phyloP scores from a whole-genome alignment of 2,888 invertebrate genomes.

The Hirtodrosophila trivittata region DNA sequence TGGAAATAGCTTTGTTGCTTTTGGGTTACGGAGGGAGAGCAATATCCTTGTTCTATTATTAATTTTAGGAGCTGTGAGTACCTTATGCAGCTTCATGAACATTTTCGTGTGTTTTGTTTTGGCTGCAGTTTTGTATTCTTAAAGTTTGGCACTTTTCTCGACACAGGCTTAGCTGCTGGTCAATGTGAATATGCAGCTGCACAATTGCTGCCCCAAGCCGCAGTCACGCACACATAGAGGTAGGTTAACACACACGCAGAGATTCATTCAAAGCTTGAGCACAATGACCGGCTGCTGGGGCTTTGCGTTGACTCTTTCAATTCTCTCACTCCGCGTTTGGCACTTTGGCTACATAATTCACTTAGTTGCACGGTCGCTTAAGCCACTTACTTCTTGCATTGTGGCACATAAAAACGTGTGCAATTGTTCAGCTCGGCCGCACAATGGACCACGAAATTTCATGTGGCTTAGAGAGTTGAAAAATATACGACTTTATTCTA shows the following conservation, averaged over 20 bases:
- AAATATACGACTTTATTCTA: conserved; percentile 21
- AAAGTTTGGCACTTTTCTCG: conserved; percentile 14
- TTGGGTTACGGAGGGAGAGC: no score
- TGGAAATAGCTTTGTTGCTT: no score
- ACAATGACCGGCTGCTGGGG: conserved; percentile 44
- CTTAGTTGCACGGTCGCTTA: conserved; percentile 56
- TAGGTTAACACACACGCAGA: neutral
- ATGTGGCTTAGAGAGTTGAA: conserved; percentile 68
- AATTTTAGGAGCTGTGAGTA: conserved; percentile 1
- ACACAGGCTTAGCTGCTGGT: conserved; percentile 29
- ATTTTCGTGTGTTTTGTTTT: conserved; percentile 25
- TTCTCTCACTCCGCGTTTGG: conserved; percentile 4
- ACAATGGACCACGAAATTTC: conserved; percentile 69
- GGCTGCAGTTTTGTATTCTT: conserved; percentile 2
- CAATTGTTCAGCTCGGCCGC: conserved; percentile 66
- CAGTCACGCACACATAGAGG: conserved; percentile 4
- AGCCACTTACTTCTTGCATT: conserved; percentile 75
- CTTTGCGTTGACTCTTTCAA: conserved; percentile 33
- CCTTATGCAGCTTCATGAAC: conserved; percentile 42
- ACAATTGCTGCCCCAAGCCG: conserved; percentile 16
- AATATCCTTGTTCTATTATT: no score
- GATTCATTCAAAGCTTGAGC: conserved; percentile 23
- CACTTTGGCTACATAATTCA: conserved; percentile 55
- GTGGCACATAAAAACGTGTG: conserved; percentile 66
- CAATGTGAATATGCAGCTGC: conserved; percentile 24